Percentiles rank a stretch among this genome's conserved stretches.
Evolutionary conservation across 2,113 vertebrate species (phyloP).

Genomic region (Protobothrops mucrosquamatus): DNA sequence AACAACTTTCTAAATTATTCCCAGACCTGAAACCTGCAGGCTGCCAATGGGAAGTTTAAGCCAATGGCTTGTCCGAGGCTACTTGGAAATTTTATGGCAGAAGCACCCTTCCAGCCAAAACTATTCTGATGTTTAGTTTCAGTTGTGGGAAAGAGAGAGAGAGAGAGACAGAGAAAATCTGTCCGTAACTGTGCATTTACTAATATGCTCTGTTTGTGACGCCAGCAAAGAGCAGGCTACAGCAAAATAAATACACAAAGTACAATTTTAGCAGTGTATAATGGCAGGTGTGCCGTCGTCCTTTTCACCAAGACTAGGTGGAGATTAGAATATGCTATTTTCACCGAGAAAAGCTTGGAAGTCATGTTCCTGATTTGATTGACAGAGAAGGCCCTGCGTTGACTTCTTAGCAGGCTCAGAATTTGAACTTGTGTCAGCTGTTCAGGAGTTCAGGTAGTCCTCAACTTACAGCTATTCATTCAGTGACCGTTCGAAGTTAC

Average conservation of each 20-base stretch:
- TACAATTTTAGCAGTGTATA: neutral
- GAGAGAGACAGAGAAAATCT: neutral
- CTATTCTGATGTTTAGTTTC: neutral
- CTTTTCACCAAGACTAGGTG: neutral
- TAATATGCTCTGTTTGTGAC: neutral
- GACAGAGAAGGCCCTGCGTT: neutral
- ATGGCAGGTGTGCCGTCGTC: neutral
- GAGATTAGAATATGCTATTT: neutral
- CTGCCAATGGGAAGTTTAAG: neutral
- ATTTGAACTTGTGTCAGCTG: too few species aligned
- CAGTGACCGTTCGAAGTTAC: neutral
- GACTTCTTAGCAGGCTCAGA: neutral
- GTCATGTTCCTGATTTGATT: neutral
- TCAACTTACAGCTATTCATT: neutral
- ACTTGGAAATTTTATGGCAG: neutral
- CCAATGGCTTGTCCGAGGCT: neutral
- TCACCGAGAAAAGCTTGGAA: neutral
- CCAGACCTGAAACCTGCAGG: neutral
- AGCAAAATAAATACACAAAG: neutral
- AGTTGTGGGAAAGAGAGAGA: neutral
- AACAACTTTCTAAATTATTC: neutral
- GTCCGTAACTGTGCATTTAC: neutral
- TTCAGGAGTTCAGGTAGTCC: neutral
- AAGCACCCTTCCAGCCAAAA: neutral
- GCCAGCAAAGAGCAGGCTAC: neutral